These are phyloP conservation scores for Scolopax bukidnonensis DNA, from an alignment of 2,797 vertebrate species.

Conservation along the genomic window DNA sequence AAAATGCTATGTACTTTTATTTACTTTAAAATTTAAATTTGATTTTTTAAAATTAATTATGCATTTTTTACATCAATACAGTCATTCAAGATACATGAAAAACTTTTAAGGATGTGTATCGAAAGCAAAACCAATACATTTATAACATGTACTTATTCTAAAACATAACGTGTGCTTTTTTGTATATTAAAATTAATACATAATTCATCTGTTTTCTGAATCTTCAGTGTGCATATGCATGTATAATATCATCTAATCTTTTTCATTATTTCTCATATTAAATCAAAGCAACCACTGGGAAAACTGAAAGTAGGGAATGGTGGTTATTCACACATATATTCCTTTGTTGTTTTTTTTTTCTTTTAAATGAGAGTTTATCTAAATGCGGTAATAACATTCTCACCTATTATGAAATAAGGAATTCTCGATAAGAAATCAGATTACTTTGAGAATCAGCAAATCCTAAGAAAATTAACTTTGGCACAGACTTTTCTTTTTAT, in stretches of 20 bases:
- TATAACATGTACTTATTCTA: not conserved
- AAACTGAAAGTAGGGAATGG: not conserved
- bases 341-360: not conserved
- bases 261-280: not conserved
- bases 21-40: not conserved
- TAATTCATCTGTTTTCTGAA: not conserved
- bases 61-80: not conserved
- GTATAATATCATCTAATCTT: not conserved
- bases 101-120: not conserved
- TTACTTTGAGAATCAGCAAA: not conserved
- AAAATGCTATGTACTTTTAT: not conserved
- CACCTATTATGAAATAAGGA: not conserved
- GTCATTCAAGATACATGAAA: not conserved
- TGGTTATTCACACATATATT: not conserved
- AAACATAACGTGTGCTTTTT: not conserved
- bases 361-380: not conserved
- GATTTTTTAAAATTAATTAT: not conserved
- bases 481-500: not conserved
- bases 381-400: not conserved
- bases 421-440: not conserved
- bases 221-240: not conserved
- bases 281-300: not conserved
- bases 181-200: not conserved
- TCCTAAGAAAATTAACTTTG: not conserved
- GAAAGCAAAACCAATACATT: not conserved